phyloP scores from a whole-genome alignment of 2,888 invertebrate genomes.

The Orchesella flavescens region DNA sequence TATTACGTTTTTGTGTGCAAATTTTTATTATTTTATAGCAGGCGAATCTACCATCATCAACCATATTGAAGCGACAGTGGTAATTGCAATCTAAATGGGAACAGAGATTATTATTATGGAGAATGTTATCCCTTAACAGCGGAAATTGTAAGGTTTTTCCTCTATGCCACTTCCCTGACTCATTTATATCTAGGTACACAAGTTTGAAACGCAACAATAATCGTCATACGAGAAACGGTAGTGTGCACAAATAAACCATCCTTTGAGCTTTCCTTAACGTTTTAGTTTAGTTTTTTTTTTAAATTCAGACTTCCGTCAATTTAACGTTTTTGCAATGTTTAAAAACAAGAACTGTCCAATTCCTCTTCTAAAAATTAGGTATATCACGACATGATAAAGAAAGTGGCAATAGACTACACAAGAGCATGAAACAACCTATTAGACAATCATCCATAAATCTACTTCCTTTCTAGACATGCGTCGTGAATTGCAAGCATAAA shows the following conservation, averaged over 20 bases:
- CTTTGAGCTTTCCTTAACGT: not conserved
- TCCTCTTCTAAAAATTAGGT: not conserved
- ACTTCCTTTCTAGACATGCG: conserved; percentile 46
- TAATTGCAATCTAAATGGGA: conserved; percentile 53
- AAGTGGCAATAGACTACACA: conserved; percentile 25
- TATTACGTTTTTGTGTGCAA: conserved; percentile 64
- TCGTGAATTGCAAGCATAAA: conserved; percentile 26
- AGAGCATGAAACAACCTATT: conserved; percentile 20
- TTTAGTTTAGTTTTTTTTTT: not conserved
- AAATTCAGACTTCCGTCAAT: no score
- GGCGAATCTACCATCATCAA: conserved; percentile 37
- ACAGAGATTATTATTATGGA: conserved; percentile 60
- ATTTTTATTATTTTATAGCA: conserved; percentile 47
- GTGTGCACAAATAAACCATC: not conserved
- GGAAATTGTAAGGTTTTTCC: conserved; percentile 53
- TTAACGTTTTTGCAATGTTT: no score
- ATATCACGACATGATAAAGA: not conserved
- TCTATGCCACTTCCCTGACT: conserved; percentile 16
- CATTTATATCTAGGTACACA: no score
- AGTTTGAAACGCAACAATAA: no score
- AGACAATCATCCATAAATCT: conserved; percentile 63
- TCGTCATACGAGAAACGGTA: no score
- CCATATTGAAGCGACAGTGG: not conserved
- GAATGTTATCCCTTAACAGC: conserved; percentile 44
- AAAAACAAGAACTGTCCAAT: no score